Evolutionary conservation across 2,113 vertebrate species (phyloP), one percentile per base, ranked within the genome.

Genomic region (Condylura cristata): DNA sequence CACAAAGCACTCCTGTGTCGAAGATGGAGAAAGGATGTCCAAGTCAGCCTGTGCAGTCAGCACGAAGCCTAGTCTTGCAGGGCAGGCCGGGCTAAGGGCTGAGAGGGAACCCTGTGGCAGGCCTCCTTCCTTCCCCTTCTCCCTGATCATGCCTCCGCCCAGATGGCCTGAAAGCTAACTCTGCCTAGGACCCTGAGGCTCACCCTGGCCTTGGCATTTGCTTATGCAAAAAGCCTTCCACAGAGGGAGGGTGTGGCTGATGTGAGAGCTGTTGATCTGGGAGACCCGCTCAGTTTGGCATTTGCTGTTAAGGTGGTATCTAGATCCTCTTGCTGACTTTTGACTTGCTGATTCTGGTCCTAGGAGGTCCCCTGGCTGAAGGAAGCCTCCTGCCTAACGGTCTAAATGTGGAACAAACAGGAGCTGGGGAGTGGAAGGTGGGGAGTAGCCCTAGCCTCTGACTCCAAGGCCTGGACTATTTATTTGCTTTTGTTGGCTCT

Each of bases 151-250:
- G 24, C 12, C 66, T 53, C 18, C 18, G 2, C 10, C 41, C 44
- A 48, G 68, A 22, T 0, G 30, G 37, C 70, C 2, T 1, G 30
- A 32, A 71, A 53, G 71, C 44, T 20, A 11, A 6, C 44, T 85
- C 75, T 56, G 22, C 37, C 44, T 5, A 20, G 17, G 68, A 24
- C 48, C 24, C 84, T 68, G n/a, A 9, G 7, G 3, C 22, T 71
- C 39, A 32, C 46, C 16, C 10, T 1, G 26, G 48, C 78, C 79
- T 24, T 75, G 24, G 32, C 4, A 91, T 97, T 97, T 97, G 83
- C 93, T 91, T 96, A 95, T 96, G 94, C 96, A 97, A 97, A 97
- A 97, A 97, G 44, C 44, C 22, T 26, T 4, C 8, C 37, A 63
- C 58, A 53, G 53, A 71, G 9, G 65, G 44, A 34, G 66, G 39